phyloP scores from a whole-genome alignment of 2,888 invertebrate species.

The Ethmia dodecea region DNA sequence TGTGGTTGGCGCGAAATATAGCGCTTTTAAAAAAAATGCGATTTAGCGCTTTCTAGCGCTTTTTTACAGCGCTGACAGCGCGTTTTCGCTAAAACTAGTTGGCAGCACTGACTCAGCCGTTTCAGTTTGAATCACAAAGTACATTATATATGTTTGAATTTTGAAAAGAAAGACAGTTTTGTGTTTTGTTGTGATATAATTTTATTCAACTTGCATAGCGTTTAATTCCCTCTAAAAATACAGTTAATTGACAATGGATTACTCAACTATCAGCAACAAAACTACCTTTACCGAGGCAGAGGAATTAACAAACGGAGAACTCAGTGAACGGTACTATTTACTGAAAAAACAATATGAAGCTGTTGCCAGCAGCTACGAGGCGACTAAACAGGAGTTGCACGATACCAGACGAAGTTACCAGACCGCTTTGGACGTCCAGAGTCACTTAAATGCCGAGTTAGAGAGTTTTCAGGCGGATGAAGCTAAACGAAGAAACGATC shows the following conservation, averaged over 20 bases:
- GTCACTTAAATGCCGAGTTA: constrained; percentile 58
- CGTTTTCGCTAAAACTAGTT: too few relatives aligned
- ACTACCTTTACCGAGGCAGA: constrained; percentile 53
- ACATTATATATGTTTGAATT: too few relatives aligned
- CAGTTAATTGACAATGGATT: constrained; percentile 47
- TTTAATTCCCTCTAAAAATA: too few relatives aligned
- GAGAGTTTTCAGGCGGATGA: constrained; percentile 59
- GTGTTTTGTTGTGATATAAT: too few relatives aligned
- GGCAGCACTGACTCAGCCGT: too few relatives aligned
- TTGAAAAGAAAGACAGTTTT: too few relatives aligned
- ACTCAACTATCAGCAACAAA: constrained; percentile 65
- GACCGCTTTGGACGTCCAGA: constrained; percentile 63
- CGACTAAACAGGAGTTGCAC: constrained; percentile 62
- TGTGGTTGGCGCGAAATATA: too few relatives aligned
- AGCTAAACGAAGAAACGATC: constrained; percentile 40
- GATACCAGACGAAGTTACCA: constrained; percentile 59
- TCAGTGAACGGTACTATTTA: constrained; percentile 56
- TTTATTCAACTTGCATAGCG: too few relatives aligned
- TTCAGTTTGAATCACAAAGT: too few relatives aligned
- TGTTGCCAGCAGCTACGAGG: constrained; percentile 50
- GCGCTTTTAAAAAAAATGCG: too few relatives aligned
- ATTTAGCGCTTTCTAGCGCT: too few relatives aligned
- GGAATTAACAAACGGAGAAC: constrained; percentile 55
- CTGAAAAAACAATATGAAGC: constrained; percentile 61
- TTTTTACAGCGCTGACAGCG: too few relatives aligned